Percentiles rank a stretch among this genome's conserved stretches.
phyloP scores from a whole-genome alignment of 1,140 invertebrate genomes.

The Heliconius hermathena region DNA sequence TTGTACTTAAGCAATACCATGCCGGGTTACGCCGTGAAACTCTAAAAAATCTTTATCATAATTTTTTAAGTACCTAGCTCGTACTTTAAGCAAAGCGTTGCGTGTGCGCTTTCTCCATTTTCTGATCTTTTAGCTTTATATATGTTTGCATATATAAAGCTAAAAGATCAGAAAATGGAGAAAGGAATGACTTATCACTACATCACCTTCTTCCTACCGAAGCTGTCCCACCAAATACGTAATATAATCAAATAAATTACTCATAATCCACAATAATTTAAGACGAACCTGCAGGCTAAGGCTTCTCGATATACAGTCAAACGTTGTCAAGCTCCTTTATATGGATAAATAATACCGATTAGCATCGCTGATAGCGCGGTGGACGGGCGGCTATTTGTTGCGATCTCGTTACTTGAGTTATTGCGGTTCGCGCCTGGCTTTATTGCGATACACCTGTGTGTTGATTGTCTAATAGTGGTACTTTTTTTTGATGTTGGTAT shows the following conservation, averaged over 20 bases:
- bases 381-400: constrained; percentile 21
- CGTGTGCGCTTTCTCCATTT: too few relatives aligned
- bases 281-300: background rate
- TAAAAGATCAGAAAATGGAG: background rate
- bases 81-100: too few relatives aligned
- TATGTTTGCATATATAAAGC: too few relatives aligned
- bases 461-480: constrained; percentile 2
- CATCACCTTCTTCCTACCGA: background rate
- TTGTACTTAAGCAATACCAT: too few relatives aligned
- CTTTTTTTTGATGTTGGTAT: too few relatives aligned
- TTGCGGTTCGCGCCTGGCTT: constrained; percentile 24
- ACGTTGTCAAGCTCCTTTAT: constrained; percentile 30
- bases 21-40: too few relatives aligned
- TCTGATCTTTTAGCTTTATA: too few relatives aligned
- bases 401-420: constrained; percentile 27
- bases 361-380: constrained; percentile 26
- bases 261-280: background rate
- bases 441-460: constrained; percentile 10
- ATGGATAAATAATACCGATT: constrained; percentile 30
- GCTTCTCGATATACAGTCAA: constrained; percentile 1
- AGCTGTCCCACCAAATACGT: background rate
- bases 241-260: constrained; percentile 1
- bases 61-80: too few relatives aligned
- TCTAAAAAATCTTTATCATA: too few relatives aligned
- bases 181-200: background rate